Base-by-base conservation (phyloP, 2,797 vertebrate genomes). In the Hyperoplus immaculatus region DNA sequence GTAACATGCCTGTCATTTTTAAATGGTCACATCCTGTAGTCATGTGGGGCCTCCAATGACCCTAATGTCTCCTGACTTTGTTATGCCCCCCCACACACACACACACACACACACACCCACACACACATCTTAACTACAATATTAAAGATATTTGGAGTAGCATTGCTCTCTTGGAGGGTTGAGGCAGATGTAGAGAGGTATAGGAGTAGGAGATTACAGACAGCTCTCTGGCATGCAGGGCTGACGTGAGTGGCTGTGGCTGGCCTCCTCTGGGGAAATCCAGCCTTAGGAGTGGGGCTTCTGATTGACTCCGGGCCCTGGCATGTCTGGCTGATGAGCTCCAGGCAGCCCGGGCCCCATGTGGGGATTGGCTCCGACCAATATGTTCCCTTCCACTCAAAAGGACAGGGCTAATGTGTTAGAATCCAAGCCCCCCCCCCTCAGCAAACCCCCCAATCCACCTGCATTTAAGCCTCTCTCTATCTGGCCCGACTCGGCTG, bases 321-420 rank as follows among this genome's bases (percentile, higher is more conserved):
- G 90, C 90, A 92, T 86, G 90, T 93, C 92, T 91, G 72, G 61
- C 85, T 94, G 93, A 95, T 94, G 94, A 92, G 94, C 92, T 95
- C 81, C 88, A 91, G 88, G 92, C 88, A 84, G 80, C 83, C 65
- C 14, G 12, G 62, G 93, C 88, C 80, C 89, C 92, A 89, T 91
- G 82, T 83, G 85, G 88, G 91, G 85, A 93, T 91, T 89, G 91
- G 86, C 81, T 85, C 77, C 56, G 79, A 90, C 91, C 92, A 92
- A 94, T 93, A 93, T 93, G 92, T 92, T 91, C 91, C 87, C 88
- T 89, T 86, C 79, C 91, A 93, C 88, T 90, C 91, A 90, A 92
- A 91, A 94, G 87, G 95, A 95, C 92, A 91, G 86, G 75, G 82
- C 89, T 92, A 94, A 94, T 93, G 88, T 89, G 91, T 71, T 90